These are phyloP conservation scores for Misgurnus mizolepis DNA, from an alignment of 2,113 vertebrate species.

Conservation along the genomic window DNA sequence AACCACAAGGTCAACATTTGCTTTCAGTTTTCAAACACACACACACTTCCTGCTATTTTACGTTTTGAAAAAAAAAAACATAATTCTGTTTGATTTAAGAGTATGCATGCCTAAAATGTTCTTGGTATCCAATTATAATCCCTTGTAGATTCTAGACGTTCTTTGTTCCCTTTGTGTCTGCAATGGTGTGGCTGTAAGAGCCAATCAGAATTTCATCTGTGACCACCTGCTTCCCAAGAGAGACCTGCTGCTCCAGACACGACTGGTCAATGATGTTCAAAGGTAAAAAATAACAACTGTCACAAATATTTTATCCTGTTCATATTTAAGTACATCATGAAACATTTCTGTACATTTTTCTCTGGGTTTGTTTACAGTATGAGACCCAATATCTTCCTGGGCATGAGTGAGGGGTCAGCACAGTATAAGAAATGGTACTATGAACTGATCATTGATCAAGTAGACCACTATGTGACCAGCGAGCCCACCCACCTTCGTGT, in stretches of 20 bases:
- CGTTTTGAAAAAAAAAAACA: no score
- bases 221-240: conserved; percentile 92
- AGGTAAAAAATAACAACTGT: conserved; percentile 75
- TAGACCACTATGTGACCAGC: conserved; percentile 91
- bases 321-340: not conserved
- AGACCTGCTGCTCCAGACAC: conserved; percentile 92
- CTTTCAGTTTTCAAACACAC: not conserved
- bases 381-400: conserved; percentile 94
- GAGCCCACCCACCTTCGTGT: conserved; percentile 91
- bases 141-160: conserved; percentile 87
- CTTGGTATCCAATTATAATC: not conserved
- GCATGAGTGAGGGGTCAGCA: conserved; percentile 90
- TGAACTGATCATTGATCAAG: conserved; percentile 95
- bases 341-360: not conserved
- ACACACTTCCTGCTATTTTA: no score
- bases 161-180: conserved; percentile 95
- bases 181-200: conserved; percentile 93
- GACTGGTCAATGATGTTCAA: conserved; percentile 93
- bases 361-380: conserved; percentile 73
- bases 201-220: conserved; percentile 96
- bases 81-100: no score
- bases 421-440: conserved; percentile 99
- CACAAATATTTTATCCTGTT: not conserved
- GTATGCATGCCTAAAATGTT: not conserved
- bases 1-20: conserved; percentile 86